phyloP scores from a whole-genome alignment of 2,797 vertebrate genomes.

The Crocidura indochinensis region DNA sequence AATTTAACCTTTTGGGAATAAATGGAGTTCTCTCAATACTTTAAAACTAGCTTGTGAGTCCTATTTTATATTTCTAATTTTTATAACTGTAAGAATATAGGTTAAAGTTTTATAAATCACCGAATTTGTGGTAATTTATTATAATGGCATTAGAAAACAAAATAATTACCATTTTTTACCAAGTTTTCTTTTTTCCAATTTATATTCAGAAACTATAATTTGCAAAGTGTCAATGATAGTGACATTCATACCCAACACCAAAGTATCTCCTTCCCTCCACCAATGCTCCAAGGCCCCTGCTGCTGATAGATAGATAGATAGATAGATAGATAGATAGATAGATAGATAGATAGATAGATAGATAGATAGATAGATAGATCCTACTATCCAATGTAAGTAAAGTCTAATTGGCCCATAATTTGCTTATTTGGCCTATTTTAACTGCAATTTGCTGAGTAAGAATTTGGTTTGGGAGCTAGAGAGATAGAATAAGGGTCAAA shows the following conservation, averaged over 20 bases:
- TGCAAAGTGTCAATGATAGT: no score
- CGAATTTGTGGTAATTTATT: not conserved
- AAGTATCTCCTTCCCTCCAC: no score
- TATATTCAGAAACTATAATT: no score
- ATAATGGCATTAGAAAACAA: not conserved
- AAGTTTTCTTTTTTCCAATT: no score
- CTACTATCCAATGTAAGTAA: not conserved
- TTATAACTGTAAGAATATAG: not conserved
- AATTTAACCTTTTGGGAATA: not conserved
- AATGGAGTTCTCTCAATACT: not conserved
- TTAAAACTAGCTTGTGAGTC: not conserved
- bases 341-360: no score
- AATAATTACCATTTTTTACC: no score
- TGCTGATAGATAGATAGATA: no score
- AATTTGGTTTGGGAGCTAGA: not conserved
- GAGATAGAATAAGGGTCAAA: no score
- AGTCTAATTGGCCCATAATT: conserved; percentile 41
- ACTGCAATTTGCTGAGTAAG: not conserved
- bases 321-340: no score
- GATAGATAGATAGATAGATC: no score
- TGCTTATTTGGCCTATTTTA: not conserved
- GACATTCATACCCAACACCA: no score
- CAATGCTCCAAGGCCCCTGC: no score
- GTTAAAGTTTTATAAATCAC: conserved; percentile 12
- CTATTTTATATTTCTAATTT: conserved; percentile 9